Conservation (phyloP, 2,797 vertebrate species). For the Otolemur crassicaudatus region DNA sequence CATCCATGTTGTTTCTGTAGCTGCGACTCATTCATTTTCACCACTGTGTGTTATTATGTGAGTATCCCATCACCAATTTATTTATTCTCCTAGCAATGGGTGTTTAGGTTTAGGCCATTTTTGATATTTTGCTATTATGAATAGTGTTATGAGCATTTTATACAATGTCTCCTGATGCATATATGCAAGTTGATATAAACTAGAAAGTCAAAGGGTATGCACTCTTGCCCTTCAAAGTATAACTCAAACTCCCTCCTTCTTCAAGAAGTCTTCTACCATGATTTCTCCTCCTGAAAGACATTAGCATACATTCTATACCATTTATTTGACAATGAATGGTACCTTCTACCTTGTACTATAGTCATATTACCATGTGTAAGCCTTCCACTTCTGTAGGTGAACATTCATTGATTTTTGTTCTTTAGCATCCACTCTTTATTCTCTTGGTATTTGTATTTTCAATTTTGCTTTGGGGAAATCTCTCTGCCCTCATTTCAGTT, state of each 20-base stretch:
- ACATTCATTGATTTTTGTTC: not conserved
- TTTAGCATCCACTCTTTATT: not conserved
- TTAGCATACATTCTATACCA: not conserved
- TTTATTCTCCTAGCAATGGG: not conserved
- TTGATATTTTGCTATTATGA: not conserved
- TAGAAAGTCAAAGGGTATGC: not conserved
- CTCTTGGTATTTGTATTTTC: not conserved
- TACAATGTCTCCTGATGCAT: not conserved
- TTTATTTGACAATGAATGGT: not conserved
- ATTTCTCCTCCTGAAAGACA: not conserved
- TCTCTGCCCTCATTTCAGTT: not conserved
- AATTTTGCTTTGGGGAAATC: not conserved
- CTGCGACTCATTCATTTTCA: not conserved
- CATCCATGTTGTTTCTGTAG: not conserved
- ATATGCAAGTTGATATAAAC: not conserved
- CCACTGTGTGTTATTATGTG: not conserved
- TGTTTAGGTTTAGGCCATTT: not conserved
- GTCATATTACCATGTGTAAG: not conserved
- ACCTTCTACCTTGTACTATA: not conserved
- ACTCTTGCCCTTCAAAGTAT: not conserved
- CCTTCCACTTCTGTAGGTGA: not conserved
- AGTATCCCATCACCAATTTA: not conserved
- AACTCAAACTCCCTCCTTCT: not conserved
- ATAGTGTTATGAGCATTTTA: not conserved
- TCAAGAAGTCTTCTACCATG: not conserved